A percentile compares a stretch with the other conserved stretches of the same genome.
These are phyloP conservation scores for Drosophila auraria DNA, from an alignment of 1,140 invertebrate species.

Conservation along the genomic window DNA sequence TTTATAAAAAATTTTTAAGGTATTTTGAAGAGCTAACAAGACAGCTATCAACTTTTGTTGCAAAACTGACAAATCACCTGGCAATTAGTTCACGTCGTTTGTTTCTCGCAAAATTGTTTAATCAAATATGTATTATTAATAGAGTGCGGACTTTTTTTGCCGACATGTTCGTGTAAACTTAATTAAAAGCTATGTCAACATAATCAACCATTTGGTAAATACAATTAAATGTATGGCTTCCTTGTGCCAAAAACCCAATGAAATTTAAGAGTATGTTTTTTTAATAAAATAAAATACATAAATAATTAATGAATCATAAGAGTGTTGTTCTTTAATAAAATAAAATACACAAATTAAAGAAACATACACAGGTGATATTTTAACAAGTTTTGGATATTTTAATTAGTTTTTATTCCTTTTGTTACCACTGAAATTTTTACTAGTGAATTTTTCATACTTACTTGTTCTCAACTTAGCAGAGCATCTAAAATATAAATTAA, in stretches of 20 bases:
- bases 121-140: constrained; percentile 14
- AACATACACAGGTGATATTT: too few species aligned
- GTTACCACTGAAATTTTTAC: too few species aligned
- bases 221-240: neutral
- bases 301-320: too few species aligned
- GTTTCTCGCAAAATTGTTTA: neutral
- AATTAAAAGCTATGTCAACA: constrained; percentile 12
- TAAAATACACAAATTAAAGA: too few species aligned
- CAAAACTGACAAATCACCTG: neutral
- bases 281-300: neutral
- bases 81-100: neutral
- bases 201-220: neutral
- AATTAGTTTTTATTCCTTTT: too few species aligned
- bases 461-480: too few species aligned
- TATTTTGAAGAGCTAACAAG: too few species aligned
- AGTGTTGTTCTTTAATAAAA: too few species aligned
- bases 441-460: too few species aligned
- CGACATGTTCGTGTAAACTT: neutral
- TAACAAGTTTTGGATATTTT: too few species aligned
- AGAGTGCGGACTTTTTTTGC: constrained; percentile 7
- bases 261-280: neutral
- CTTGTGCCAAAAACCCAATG: neutral
- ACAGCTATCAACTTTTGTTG: neutral
- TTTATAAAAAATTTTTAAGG: too few species aligned
- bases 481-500: too few species aligned